A percentile compares a stretch with the other conserved stretches of the same genome.
Evolutionary conservation across 2,797 vertebrate species (phyloP).

Genomic region (Gambusia yucatana): DNA sequence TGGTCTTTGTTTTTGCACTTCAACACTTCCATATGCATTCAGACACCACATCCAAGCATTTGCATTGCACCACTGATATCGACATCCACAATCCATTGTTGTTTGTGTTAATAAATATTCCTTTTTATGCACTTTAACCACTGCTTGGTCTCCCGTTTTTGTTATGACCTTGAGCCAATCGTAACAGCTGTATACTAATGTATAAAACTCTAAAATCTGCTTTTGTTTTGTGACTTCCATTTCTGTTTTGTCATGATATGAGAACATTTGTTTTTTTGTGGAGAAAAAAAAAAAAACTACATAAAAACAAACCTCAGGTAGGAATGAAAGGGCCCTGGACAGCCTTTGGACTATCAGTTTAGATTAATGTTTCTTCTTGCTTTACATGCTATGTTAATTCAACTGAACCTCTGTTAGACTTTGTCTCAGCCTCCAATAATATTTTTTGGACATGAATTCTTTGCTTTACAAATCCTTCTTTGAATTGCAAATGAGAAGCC

Average conservation of each 20-base stretch:
- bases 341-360: not conserved
- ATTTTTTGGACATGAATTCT: not conserved
- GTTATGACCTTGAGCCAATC: too few relatives aligned
- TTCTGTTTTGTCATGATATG: not conserved
- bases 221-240: not conserved
- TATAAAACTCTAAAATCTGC: not conserved
- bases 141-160: too few relatives aligned
- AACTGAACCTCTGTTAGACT: not conserved
- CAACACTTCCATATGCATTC: too few relatives aligned
- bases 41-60: too few relatives aligned
- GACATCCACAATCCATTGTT: too few relatives aligned
- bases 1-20: too few relatives aligned
- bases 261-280: not conserved
- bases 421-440: not conserved
- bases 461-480: not conserved
- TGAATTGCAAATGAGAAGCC: not conserved
- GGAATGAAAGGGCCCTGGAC: not conserved
- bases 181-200: not conserved
- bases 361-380: not conserved
- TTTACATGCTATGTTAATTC: not conserved
- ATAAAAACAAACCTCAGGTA: not conserved
- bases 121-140: too few relatives aligned
- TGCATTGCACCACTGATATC: too few relatives aligned
- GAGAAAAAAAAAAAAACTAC: not conserved
- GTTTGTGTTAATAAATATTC: too few relatives aligned